Evolutionary conservation across 2,797 vertebrate species (phyloP).

Genomic region (Pempheris klunzingeri): DNA sequence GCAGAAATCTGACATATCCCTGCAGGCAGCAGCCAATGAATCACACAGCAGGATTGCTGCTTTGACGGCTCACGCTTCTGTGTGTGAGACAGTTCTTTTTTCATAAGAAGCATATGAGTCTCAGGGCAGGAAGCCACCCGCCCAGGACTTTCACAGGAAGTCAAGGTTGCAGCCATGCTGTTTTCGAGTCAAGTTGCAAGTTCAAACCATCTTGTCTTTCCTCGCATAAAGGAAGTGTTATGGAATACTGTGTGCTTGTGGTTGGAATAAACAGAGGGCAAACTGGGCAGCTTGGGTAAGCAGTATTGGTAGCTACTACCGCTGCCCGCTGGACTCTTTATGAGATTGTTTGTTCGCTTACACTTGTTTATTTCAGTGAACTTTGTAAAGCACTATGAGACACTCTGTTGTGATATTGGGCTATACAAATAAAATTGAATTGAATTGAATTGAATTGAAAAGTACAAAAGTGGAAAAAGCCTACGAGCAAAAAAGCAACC

Average conservation of each 20-base stretch:
- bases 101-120: slow-evolving; percentile 26
- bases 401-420: too few relatives aligned
- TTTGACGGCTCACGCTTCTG: slow-evolving; percentile 15
- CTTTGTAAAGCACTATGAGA: too few relatives aligned
- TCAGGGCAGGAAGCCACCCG: slow-evolving; percentile 11
- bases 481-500: neutral
- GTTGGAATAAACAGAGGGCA: slow-evolving; percentile 11
- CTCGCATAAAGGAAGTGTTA: slow-evolving; percentile 5
- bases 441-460: too few relatives aligned
- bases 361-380: too few relatives aligned
- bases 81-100: slow-evolving; percentile 3
- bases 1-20: slow-evolving; percentile 24
- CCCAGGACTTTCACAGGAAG: slow-evolving; percentile 26
- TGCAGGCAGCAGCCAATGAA: slow-evolving; percentile 16
- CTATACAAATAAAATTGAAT: too few relatives aligned
- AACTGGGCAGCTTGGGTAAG: slow-evolving; percentile 10
- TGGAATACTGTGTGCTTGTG: slow-evolving; percentile 10
- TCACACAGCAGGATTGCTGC: slow-evolving; percentile 9
- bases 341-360: too few relatives aligned
- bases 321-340: too few relatives aligned
- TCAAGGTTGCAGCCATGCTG: slow-evolving; percentile 13
- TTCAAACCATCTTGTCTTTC: slow-evolving; percentile 13
- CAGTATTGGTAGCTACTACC: slow-evolving; percentile 13
- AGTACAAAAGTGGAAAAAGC: neutral
- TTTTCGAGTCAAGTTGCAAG: slow-evolving; percentile 39